phyloP scores from a whole-genome alignment of 1,140 invertebrate genomes.

The Papilio helenus region DNA sequence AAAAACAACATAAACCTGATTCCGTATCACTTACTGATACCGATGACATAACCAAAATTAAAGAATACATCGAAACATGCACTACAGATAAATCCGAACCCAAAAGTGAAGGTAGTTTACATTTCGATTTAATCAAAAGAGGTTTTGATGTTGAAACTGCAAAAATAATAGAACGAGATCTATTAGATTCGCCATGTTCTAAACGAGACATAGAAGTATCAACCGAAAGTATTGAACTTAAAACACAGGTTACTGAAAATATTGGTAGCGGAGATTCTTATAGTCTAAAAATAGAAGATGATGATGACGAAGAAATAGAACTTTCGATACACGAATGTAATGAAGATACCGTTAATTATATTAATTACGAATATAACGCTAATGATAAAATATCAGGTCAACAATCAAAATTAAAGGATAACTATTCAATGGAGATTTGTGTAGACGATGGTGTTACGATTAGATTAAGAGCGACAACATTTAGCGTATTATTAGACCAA shows the following conservation, averaged over 20 bases:
- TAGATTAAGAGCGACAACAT: conserved; percentile 63
- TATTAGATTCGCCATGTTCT: conserved; percentile 57
- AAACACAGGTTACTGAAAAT: conserved; percentile 38
- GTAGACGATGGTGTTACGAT: conserved; percentile 72
- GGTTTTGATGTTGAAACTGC: conserved; percentile 76
- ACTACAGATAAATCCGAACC: conserved; percentile 32
- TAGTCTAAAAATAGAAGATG: conserved; percentile 49
- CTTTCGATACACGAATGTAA: conserved; percentile 63
- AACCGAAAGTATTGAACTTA: not conserved
- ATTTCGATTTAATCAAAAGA: conserved; percentile 69
- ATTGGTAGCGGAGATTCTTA: conserved; percentile 45
- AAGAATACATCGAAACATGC: conserved; percentile 66
- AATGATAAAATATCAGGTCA: conserved; percentile 46
- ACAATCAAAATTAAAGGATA: conserved; percentile 67
- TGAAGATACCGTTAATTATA: conserved; percentile 65
- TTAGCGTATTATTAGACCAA: conserved; percentile 55
- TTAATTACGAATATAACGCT: conserved; percentile 53
- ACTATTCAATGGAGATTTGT: conserved; percentile 71
- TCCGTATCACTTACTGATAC: conserved; percentile 46
- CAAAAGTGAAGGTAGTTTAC: conserved; percentile 54
- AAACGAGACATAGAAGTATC: conserved; percentile 41
- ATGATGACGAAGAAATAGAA: conserved; percentile 62
- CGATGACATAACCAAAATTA: conserved; percentile 72
- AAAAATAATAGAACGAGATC: conserved; percentile 74
- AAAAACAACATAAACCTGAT: conserved; percentile 39